These are phyloP conservation scores for Caloenas nicobarica DNA, from an alignment of 2,113 vertebrate genomes.

Conservation along the genomic window DNA sequence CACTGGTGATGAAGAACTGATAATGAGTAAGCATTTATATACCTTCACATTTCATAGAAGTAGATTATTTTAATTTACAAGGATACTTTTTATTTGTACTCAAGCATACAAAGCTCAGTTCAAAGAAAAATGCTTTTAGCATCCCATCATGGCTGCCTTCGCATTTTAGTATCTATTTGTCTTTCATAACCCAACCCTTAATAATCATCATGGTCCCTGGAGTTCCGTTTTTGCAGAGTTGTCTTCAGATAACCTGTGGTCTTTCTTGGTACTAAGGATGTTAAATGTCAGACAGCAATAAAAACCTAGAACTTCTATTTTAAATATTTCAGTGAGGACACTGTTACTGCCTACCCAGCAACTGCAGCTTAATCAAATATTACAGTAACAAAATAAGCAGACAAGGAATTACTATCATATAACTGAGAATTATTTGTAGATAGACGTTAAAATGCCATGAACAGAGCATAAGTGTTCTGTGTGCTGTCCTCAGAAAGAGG, in stretches of 20 bases:
- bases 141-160: neutral
- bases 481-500: neutral
- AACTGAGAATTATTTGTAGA: neutral
- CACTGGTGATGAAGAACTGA: neutral
- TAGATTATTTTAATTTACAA: constrained; percentile 21
- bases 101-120: neutral
- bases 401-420: neutral
- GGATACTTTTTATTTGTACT: neutral
- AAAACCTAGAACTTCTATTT: neutral
- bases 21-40: neutral
- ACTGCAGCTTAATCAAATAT: neutral
- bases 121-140: neutral
- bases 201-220: neutral
- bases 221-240: neutral
- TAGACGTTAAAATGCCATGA: neutral
- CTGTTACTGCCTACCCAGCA: neutral
- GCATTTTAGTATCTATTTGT: neutral
- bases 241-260: neutral
- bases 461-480: neutral
- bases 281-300: neutral
- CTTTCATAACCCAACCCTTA: neutral
- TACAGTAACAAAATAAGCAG: neutral
- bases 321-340: neutral
- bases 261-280: neutral
- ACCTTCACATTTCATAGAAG: neutral